Evolutionary conservation across 2,888 invertebrate genomes (phyloP).

Genomic region (Mechanitis mazaeus): DNA sequence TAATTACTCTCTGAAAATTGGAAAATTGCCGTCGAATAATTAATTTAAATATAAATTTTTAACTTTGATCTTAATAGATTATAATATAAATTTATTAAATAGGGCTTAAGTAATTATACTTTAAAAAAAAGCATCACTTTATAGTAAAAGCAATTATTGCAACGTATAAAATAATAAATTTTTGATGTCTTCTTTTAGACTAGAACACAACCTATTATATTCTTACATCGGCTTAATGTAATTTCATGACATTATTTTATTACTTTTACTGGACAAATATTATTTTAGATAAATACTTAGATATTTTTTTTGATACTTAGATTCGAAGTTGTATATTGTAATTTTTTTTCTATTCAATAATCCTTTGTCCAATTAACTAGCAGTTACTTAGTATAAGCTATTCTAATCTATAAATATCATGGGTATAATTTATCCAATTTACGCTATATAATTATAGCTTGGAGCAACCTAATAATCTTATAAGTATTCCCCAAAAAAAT

Average conservation of each 20-base stretch:
- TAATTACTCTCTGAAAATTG: constrained; percentile 40
- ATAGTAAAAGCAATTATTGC: constrained; percentile 4
- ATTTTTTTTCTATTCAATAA: too few species aligned
- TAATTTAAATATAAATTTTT: constrained; percentile 54
- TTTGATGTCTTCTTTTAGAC: constrained; percentile 20
- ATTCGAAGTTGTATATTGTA: too few species aligned
- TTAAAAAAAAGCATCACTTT: constrained; percentile 24
- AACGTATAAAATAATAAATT: constrained; percentile 13
- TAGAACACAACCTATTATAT: constrained; percentile 11
- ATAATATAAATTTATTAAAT: constrained; percentile 34
- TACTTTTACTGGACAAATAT: too few species aligned
- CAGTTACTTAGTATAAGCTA: too few species aligned
- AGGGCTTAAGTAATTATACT: constrained; percentile 50
- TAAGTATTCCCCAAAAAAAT: constrained; percentile 37
- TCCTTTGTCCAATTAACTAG: too few species aligned
- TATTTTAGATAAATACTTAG: constrained; percentile 4
- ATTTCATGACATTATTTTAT: constrained; percentile 11
- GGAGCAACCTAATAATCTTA: constrained; percentile 48
- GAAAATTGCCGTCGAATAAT: constrained; percentile 52
- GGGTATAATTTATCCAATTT: constrained; percentile 21
- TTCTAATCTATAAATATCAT: constrained; percentile 2
- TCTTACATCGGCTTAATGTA: constrained; percentile 13
- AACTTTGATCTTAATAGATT: too few species aligned
- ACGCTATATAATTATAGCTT: constrained; percentile 50
- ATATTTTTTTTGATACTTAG: constrained; percentile 8